These are phyloP conservation scores for Danionella cerebrum DNA, from an alignment of 2,113 vertebrate genomes.

Conservation along the genomic window DNA sequence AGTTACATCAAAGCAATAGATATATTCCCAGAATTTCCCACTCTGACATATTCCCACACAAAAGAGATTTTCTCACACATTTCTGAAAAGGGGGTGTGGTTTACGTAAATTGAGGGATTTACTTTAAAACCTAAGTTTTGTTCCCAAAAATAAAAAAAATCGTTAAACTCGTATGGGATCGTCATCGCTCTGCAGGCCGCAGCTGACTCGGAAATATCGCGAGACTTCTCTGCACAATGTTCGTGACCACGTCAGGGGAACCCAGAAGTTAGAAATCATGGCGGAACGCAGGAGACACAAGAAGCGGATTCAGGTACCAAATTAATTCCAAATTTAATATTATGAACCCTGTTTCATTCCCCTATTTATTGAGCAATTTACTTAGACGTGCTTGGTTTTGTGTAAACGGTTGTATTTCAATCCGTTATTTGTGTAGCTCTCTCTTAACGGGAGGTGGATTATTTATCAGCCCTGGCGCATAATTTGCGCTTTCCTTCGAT, in stretches of 20 bases:
- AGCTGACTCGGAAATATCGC: slow-evolving; percentile 10
- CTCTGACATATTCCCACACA: no score
- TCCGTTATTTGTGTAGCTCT: background rate
- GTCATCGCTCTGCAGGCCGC: no score
- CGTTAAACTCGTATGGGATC: no score
- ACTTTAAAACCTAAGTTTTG: no score
- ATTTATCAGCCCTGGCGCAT: background rate
- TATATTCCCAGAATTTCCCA: no score
- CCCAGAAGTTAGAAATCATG: slow-evolving; percentile 82
- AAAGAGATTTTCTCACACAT: no score
- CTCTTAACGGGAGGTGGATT: background rate
- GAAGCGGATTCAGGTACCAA: slow-evolving; percentile 88
- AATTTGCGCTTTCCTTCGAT: background rate
- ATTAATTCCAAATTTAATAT: background rate
- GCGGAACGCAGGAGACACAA: slow-evolving; percentile 94
- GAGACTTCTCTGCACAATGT: slow-evolving; percentile 17
- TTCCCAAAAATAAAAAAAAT: no score
- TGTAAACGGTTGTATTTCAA: background rate
- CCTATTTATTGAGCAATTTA: background rate
- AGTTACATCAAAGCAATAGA: no score
- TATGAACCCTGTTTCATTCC: background rate
- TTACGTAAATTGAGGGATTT: no score
- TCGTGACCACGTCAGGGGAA: slow-evolving; percentile 65
- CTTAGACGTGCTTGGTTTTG: background rate
- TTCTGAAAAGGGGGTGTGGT: no score